These are phyloP conservation scores for Epistrophella euchroma DNA, from an alignment of 2,888 invertebrate species.

Conservation along the genomic window DNA sequence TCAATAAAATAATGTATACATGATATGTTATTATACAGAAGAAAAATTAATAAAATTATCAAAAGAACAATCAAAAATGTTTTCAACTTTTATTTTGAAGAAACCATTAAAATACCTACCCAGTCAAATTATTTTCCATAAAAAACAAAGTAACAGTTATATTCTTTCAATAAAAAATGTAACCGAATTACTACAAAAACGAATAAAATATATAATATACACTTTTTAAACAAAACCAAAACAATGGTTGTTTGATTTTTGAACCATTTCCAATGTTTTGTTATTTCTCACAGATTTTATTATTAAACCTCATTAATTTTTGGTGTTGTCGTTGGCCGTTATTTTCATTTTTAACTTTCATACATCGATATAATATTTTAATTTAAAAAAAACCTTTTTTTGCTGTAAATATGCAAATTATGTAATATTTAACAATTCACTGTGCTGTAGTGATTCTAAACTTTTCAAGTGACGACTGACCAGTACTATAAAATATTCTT, in stretches of 20 bases:
- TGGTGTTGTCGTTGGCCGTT: neutral
- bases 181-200: constrained; percentile 8
- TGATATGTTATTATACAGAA: constrained; percentile 21
- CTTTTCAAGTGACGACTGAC: no score
- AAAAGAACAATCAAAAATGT: constrained; percentile 19
- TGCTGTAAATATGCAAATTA: neutral
- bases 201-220: constrained; percentile 9
- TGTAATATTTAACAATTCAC: neutral
- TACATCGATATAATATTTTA: neutral
- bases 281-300: neutral
- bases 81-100: neutral
- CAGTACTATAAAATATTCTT: no score
- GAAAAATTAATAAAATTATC: constrained; percentile 24
- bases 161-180: constrained; percentile 5
- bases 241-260: constrained; percentile 19
- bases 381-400: neutral
- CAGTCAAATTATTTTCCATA: neutral
- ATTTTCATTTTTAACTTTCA: constrained; percentile 6
- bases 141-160: neutral
- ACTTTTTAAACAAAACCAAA: neutral
- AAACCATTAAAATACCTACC: neutral
- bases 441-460: no score
- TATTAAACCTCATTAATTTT: neutral
- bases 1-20: neutral
- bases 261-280: neutral